A percentile compares a stretch with the other conserved stretches of the same genome.
Conservation (phyloP, 1,140 invertebrate genomes). For the Paramacrobiotus metropolitanus region DNA sequence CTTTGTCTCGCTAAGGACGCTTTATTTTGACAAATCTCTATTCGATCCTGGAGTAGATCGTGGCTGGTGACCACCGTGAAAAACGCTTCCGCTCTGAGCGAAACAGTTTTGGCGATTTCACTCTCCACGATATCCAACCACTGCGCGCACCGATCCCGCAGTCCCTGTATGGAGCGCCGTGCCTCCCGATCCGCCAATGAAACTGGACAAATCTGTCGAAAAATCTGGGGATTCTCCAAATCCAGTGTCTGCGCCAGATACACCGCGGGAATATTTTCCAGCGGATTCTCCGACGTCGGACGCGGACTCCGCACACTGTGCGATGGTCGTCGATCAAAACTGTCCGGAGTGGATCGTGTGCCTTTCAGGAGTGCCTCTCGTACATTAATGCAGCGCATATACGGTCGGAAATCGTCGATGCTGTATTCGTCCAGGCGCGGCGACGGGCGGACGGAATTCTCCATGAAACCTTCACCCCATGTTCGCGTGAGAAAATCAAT, state of each 20-base stretch:
- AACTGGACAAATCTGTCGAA: slow-evolving; percentile 8
- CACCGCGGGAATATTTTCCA: slow-evolving; percentile 10
- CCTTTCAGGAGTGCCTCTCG: neutral
- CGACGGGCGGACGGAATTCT: slow-evolving; percentile 43
- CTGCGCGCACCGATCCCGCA: slow-evolving; percentile 34
- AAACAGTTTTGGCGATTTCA: slow-evolving; percentile 78
- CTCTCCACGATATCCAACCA: slow-evolving; percentile 86
- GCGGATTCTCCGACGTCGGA: slow-evolving; percentile 9
- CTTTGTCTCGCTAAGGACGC: neutral
- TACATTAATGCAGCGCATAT: slow-evolving; percentile 27
- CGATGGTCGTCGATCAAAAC: neutral
- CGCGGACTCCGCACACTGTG: neutral
- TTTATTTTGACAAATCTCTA: slow-evolving; percentile 9
- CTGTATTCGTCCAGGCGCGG: slow-evolving; percentile 58
- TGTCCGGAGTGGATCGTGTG: neutral
- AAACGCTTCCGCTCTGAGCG: slow-evolving; percentile 82
- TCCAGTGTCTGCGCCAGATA: neutral
- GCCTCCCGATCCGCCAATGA: slow-evolving; percentile 14
- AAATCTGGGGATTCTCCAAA: neutral
- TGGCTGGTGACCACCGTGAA: slow-evolving; percentile 91
- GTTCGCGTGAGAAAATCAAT: slow-evolving; percentile 83
- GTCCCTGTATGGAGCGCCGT: slow-evolving; percentile 10
- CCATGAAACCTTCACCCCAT: slow-evolving; percentile 85
- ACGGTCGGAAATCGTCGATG: slow-evolving; percentile 58
- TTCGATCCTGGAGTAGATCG: slow-evolving; percentile 30